phyloP scores from a whole-genome alignment of 1,140 invertebrate species.

The Pogonus chalceus region DNA sequence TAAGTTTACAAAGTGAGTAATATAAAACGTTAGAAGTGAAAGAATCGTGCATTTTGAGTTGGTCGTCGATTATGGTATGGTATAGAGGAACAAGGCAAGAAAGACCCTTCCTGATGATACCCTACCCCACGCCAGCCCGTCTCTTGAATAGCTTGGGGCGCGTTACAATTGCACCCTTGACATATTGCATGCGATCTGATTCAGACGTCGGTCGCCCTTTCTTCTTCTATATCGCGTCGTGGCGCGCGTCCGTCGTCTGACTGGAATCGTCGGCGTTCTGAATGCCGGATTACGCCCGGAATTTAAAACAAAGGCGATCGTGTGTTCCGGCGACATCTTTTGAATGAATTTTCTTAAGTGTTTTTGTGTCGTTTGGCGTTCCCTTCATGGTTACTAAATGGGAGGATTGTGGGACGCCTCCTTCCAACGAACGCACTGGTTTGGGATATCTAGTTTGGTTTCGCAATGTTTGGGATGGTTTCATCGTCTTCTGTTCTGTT shows the following conservation, averaged over 20 bases:
- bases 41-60: too few relatives aligned
- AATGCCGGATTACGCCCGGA: background rate
- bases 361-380: background rate
- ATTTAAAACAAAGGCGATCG: conserved; percentile 1
- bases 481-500: too few relatives aligned
- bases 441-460: too few relatives aligned
- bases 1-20: too few relatives aligned
- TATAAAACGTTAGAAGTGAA: too few relatives aligned
- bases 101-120: too few relatives aligned
- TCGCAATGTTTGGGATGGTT: too few relatives aligned
- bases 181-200: background rate
- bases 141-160: background rate
- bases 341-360: background rate
- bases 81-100: too few relatives aligned
- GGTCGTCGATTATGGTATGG: too few relatives aligned
- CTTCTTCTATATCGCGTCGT: background rate
- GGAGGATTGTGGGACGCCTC: background rate
- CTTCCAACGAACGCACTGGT: background rate
- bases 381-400: conserved; percentile 1
- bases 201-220: background rate
- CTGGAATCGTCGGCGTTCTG: background rate
- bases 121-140: too few relatives aligned
- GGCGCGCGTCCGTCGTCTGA: background rate
- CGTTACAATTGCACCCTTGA: background rate
- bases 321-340: background rate